Conservation (phyloP, 2,113 vertebrate species). For the Mungos mungo region DNA sequence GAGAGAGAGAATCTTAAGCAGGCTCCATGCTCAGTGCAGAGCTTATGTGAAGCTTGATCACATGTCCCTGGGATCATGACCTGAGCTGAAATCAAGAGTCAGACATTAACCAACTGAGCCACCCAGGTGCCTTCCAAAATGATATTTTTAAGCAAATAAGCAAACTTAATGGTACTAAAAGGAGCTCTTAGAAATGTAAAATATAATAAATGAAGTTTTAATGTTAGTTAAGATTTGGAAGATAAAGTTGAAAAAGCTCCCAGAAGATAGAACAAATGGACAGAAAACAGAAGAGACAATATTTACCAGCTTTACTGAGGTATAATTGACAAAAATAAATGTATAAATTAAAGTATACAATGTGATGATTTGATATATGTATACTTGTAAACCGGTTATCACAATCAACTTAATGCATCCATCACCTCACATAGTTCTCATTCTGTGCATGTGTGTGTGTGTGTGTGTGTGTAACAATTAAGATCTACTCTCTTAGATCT, state of each 20-base stretch:
- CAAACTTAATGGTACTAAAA: background rate
- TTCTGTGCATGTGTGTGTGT: background rate
- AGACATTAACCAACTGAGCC: too few species aligned
- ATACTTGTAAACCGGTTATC: background rate
- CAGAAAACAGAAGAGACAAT: background rate
- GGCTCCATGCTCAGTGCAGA: too few species aligned
- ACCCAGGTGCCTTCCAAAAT: too few species aligned
- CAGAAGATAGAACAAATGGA: background rate
- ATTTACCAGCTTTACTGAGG: background rate
- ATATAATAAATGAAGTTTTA: background rate
- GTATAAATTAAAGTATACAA: background rate
- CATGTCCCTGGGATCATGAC: too few species aligned
- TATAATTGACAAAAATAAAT: background rate
- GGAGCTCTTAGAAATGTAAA: background rate
- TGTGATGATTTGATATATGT: background rate
- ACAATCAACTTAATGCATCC: background rate
- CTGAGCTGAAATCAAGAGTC: too few species aligned
- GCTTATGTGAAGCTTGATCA: too few species aligned
- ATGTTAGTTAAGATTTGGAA: slow-evolving; percentile 20
- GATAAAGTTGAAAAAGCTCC: background rate
- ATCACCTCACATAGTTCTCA: background rate
- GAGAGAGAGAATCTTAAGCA: too few species aligned
- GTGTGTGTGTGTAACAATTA: background rate
- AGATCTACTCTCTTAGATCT: background rate
- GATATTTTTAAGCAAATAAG: background rate